Base-by-base conservation (phyloP, 2,888 invertebrate genomes). In the Epirrita christyi region DNA sequence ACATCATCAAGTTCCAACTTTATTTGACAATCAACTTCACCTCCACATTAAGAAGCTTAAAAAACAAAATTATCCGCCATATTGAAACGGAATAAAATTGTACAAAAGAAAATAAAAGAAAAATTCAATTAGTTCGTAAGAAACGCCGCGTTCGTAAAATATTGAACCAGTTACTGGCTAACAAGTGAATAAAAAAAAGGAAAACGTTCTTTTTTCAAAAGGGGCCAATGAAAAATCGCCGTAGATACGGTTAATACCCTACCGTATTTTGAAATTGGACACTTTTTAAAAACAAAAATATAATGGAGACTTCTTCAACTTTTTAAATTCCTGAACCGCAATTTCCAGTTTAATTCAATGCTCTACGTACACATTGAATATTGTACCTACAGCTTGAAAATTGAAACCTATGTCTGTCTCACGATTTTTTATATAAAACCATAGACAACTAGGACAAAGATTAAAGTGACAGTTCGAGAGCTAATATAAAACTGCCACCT, bases 251-350 rank as follows among this genome's bases (percentile, higher is more conserved):
- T 76, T 76, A 77, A 78, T 82, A 79, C 80, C 81, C 88, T 88
- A 86, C 88, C 81, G 88, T 79, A 87, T 86, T 87, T 87, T 81
- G 80, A 81, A 86, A 83, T 82, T 75, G 70, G 82, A 84, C 75
- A 78, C 42, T 36, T 46, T 47, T 43, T 41, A 37, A 51, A n/a
- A 48, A 63, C 59, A 45, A 14, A 61, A 63, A 29, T 41, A 4
- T 5, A n/a, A 44, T 50, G 11, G 56, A 56, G 51, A 15, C n/a
- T 14, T n/a, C 34, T 37, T 13, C 0, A 15, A n/a, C 4, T 11
- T 37, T 15, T 34, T 10, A n/a, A 14, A 21, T 2, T 40, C 8
- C 14, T 14, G 3, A 3, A 21, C 2, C 21, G 21, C 4, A 21
- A 21, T 21, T 2, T 21, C n/a, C n/a, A n/a, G n/a, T n/a, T n/a